Base-by-base conservation (phyloP, 2,888 invertebrate species). In the Harmothoe impar region DNA sequence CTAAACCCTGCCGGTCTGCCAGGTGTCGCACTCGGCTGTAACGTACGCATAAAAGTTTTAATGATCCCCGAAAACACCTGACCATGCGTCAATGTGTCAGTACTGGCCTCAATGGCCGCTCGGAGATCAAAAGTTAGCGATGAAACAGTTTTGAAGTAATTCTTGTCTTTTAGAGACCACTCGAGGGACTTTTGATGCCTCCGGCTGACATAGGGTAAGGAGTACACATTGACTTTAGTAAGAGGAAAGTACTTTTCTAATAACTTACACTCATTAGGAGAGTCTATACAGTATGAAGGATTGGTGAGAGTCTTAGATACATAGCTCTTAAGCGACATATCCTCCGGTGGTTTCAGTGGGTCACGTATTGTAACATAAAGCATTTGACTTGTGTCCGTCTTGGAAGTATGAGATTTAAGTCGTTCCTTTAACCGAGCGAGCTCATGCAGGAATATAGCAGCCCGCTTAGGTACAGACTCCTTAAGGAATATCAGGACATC, bases 291-390 rank as follows among this genome's bases (percentile, higher is more conserved):
- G 33, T 54, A 54, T n/a, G 25, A 29, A n/a, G 86, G 86, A 54
- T 86, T 56, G 1, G 86, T 56, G 3, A 86, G 33, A 10, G 56
- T 31, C 29, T 86, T 23, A n/a, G 86, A 54, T 10, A 86, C 86
- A 29, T 86, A 86, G 29, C 54, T 86, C 54, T 54, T 86, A 0
- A 86, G 56, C 10, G 86, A 86, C 54, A 86, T 56, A 29, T 86
- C 86, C 56, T 86, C 54, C 0, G 86, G 86, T 3, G 86, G 86
- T 86, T 86, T 86, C 3, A 86, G 86, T 25, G 86, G 86, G 86
- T 86, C 86, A 0, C 86, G 52, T 15, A 86, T 86, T 5, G 33
- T 25, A 25, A 86, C 86, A 29, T 86, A 86, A 29, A 86, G 29
- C 54, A 31, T 86, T 52, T 86, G 86, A 29, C 33, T 56, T 3